Evolutionary conservation across 2,113 vertebrate species (phyloP), one percentile per base, ranked within the genome.

Genomic region (Nerophis ophidion): DNA sequence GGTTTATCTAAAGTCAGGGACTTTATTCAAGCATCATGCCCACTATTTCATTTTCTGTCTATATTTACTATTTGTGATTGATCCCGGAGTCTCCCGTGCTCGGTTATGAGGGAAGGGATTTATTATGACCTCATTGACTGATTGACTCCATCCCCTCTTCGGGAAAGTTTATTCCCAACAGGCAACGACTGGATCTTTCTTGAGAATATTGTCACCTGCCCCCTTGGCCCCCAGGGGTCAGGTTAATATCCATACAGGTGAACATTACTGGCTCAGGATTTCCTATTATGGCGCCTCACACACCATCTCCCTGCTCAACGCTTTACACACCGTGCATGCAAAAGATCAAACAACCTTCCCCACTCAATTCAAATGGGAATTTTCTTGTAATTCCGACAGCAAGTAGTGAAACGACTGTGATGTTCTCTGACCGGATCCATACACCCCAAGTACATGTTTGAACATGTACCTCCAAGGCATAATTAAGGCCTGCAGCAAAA

Each of bases 351-450:
- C 87, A 89, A 85, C 72, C 46, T 75, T 68, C 64, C 57, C 81
- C 86, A 84, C 86, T 83, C 77, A 86, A 90, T 89, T 89, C 79
- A 89, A 89, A 91, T 87, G 73, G 82, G 75, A 85, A 86, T 84
- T 83, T 86, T 82, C 16, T 54, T 80, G 81, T 83, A 83, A 87
- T 86, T 90, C 82, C 81, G 85, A 87, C 64, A 71, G 76, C 65
- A 79, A 85, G 81, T 69, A 81, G 81, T 81, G 77, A 77, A 81
- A 80, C 77, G 63, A 81, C 71, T 49, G 74, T 73, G 71, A 75
- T 75, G 72, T 61, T 88, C 80, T 74, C 73, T 66, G 77, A 84
- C 83, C 72, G 73, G 81, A 84, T 80, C 80, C 66, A 75, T 82
- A 85, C 83, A 83, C 75, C 71, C 79, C 70, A 63, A 48, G 62